These are phyloP conservation scores for Opisthocomus hoazin DNA, from an alignment of 2,113 vertebrate genomes.

Conservation along the genomic window DNA sequence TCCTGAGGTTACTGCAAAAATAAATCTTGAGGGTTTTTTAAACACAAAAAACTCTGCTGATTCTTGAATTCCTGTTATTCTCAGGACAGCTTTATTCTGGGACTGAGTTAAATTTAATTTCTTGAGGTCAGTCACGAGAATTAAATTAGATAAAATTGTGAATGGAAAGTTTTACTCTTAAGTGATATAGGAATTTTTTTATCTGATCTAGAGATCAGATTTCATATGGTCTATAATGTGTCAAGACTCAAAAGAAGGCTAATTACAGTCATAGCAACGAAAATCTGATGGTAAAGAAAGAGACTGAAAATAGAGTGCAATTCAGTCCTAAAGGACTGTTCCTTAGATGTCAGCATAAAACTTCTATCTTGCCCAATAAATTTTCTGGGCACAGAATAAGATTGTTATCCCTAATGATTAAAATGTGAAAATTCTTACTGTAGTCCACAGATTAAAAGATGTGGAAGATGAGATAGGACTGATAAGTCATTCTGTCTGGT, in stretches of 20 bases:
- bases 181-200: neutral
- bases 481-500: neutral
- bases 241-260: neutral
- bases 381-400: neutral
- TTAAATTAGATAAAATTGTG: neutral
- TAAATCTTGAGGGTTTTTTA: neutral
- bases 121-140: neutral
- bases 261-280: neutral
- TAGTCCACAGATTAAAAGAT: neutral
- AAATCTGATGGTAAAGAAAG: neutral
- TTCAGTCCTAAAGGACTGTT: neutral
- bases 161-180: neutral
- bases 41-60: neutral
- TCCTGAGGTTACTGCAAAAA: neutral
- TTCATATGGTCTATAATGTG: neutral
- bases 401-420: neutral
- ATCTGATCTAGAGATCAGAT: neutral
- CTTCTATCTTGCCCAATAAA: neutral
- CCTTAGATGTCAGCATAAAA: neutral
- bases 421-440: neutral
- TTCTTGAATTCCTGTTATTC: neutral
- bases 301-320: neutral
- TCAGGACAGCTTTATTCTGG: neutral
- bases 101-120: neutral
- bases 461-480: neutral